Evolutionary conservation across 2,888 invertebrate species (phyloP).

Genomic region (Tenthredo scrophulariae): DNA sequence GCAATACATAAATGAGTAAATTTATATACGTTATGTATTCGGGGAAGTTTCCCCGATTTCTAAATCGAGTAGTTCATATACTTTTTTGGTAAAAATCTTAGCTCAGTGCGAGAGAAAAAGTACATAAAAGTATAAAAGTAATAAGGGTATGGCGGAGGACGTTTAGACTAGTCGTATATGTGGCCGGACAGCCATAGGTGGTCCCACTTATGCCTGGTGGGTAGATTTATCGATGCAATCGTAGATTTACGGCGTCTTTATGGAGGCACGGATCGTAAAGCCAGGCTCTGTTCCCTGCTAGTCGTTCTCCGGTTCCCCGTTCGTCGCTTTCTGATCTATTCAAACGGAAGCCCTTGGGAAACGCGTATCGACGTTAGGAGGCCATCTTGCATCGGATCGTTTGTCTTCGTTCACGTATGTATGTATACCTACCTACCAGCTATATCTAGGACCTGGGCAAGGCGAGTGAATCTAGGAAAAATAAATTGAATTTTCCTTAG

Average conservation of each 20-base stretch:
- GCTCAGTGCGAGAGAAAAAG: neutral
- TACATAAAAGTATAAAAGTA: neutral
- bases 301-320: slow-evolving; percentile 32
- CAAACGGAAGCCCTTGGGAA: slow-evolving; percentile 52
- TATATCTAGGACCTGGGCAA: slow-evolving; percentile 18
- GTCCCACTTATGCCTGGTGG: slow-evolving; percentile 51
- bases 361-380: slow-evolving; percentile 46
- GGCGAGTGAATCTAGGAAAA: slow-evolving; percentile 36
- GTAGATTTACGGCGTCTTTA: slow-evolving; percentile 53
- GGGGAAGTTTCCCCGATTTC: neutral
- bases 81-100: neutral
- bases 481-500: slow-evolving; percentile 39
- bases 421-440: neutral
- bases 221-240: slow-evolving; percentile 52
- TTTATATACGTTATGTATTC: neutral
- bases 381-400: slow-evolving; percentile 52
- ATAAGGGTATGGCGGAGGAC: neutral
- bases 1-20: neutral
- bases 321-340: slow-evolving; percentile 51
- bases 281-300: slow-evolving; percentile 35
- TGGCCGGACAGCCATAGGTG: slow-evolving; percentile 36
- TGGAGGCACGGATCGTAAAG: slow-evolving; percentile 48
- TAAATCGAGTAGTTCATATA: neutral
- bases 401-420: slow-evolving; percentile 46
- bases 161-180: slow-evolving; percentile 12